Base-by-base conservation (phyloP, 2,113 vertebrate species). In the Lethenteron camtschaticum region DNA sequence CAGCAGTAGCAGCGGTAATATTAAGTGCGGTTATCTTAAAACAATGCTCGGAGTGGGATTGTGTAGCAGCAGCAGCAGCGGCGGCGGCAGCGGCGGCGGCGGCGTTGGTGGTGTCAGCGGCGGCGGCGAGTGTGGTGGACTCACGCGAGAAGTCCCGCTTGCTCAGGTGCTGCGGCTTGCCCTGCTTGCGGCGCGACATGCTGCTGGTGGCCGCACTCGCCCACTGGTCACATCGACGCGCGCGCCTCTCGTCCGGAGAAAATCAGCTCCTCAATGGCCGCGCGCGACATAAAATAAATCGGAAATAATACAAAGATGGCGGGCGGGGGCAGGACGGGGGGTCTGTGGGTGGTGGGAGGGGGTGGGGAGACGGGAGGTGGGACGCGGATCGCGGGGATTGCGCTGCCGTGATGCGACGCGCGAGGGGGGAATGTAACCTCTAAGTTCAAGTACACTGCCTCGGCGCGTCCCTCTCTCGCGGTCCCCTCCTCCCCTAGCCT, bases 171-270 rank as follows among this genome's bases (percentile, higher is more conserved):
- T 95, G 90, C 79, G 92, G 92, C 85, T 96, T 97, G 86, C 91
- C 91, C 87, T 97, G 92, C 90, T 97, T 97, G 84, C 92, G 90
- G 89, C 92, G 92, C 89, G 91, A 97, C 92, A 96, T 97, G 87
- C 85, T 91, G 82, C 79, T 97, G 87, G 86, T 91, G 82, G 79
- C 78, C 78, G 78, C 71, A 82, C 84, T 82, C 82, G 80, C 82
- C 79, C 82, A 84, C 81, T 82, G 83, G 78, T 78, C 77, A 78
- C 77, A 66, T 66, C 63, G 63, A 20, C 63, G 63, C 9, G 63
- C 83, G 78, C 81, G 83, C 80, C 82, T 84, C 83, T 83, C 81
- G 85, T 94, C 87, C 90, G 85, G 85, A 86, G 87, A 85, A 88
- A 91, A 90, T 85, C 83, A 90, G 89, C 94, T 91, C 90, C 91